Conservation (phyloP, 2,888 invertebrate species). For the Ophraella communa region DNA sequence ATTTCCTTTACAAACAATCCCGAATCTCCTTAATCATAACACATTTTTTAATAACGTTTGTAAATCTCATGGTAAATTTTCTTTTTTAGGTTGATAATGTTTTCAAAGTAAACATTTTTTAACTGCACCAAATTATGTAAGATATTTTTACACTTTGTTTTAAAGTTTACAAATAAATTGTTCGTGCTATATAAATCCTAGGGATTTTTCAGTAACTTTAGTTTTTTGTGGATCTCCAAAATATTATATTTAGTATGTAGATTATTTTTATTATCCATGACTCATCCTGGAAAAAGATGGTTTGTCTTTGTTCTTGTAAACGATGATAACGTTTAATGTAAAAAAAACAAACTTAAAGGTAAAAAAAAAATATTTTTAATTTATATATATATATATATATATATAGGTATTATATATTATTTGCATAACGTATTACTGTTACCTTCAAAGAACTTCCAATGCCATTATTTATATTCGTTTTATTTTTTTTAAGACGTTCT, state of each 20-base stretch:
- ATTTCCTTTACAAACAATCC: no score
- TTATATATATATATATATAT: no score
- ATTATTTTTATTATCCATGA: constrained; percentile 36
- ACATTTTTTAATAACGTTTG: background rate
- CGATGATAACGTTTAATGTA: no score
- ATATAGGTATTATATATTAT: no score
- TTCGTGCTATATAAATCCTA: constrained; percentile 35
- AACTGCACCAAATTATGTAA: constrained; percentile 22
- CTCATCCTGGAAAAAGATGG: constrained; percentile 17
- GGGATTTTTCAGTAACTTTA: constrained; percentile 34
- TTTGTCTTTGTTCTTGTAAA: constrained; percentile 13
- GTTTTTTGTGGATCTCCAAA: constrained; percentile 43
- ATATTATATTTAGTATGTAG: constrained; percentile 33
- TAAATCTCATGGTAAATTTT: constrained; percentile 34
- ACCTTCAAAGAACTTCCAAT: constrained; percentile 9
- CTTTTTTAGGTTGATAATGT: constrained; percentile 80
- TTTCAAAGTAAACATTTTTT: constrained; percentile 61
- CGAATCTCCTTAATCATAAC: background rate
- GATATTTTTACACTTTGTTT: constrained; percentile 35
- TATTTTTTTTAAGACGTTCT: no score
- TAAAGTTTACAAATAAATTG: constrained; percentile 35
- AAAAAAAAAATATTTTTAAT: no score
- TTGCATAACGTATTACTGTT: constrained; percentile 17
- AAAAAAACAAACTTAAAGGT: no score
- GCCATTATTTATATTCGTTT: constrained; percentile 20